Evolutionary conservation across 2,888 invertebrate species (phyloP).

Genomic region (Eulithis testata): DNA sequence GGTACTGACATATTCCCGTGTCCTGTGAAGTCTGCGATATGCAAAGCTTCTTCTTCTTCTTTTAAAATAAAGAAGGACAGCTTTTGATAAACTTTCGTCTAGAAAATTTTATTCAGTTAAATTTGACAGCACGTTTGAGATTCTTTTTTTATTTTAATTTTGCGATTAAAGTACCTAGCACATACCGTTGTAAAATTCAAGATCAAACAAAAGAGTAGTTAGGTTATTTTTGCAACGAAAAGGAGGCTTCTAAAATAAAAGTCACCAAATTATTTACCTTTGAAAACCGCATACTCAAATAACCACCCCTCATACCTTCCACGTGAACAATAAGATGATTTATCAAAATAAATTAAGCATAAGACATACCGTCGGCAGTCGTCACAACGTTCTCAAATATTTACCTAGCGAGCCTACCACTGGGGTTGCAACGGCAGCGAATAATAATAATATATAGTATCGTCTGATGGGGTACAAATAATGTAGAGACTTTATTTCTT

Average conservation of each 20-base stretch:
- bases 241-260: neutral
- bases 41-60: no score
- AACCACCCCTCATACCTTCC: conserved; percentile 54
- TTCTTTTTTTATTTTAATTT: no score
- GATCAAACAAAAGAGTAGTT: no score
- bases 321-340: conserved; percentile 72
- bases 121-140: no score
- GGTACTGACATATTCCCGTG: no score
- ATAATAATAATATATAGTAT: conserved; percentile 57
- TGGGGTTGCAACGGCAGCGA: conserved; percentile 48
- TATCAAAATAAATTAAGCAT: conserved; percentile 84
- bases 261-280: conserved; percentile 16
- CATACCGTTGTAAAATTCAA: no score
- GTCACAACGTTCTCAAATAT: conserved; percentile 77
- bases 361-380: conserved; percentile 73
- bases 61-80: no score
- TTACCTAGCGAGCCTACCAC: conserved; percentile 54
- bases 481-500: conserved; percentile 22
- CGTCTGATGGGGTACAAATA: conserved; percentile 44
- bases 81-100: no score
- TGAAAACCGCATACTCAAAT: conserved; percentile 20
- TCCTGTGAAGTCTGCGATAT: no score
- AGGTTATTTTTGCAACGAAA: no score
- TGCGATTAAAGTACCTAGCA: no score
- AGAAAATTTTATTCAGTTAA: no score